Conservation (phyloP, 2,888 invertebrate genomes). For the Epinotia ramella region DNA sequence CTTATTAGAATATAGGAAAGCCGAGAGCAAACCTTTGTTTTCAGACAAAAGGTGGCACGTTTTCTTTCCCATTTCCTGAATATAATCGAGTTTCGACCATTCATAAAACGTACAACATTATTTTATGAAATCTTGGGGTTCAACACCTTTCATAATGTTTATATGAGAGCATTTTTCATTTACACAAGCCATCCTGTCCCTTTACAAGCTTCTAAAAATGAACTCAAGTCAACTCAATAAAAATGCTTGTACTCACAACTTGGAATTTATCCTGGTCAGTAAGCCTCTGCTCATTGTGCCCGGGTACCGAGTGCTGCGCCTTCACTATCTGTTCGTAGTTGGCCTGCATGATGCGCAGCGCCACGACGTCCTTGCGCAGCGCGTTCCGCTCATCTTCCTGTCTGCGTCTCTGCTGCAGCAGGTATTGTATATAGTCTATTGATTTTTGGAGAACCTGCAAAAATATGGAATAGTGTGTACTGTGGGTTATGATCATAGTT, state of each 20-base stretch:
- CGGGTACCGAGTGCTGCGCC: conserved; percentile 96
- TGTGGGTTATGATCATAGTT: neutral
- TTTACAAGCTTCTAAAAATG: neutral
- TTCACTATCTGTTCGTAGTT: conserved; percentile 99
- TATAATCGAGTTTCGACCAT: neutral
- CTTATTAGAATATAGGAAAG: neutral
- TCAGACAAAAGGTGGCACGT: neutral
- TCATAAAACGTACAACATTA: neutral
- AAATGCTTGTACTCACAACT: conserved; percentile 88
- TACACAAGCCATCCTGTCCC: neutral
- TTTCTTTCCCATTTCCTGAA: neutral
- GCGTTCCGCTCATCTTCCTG: conserved; percentile 98
- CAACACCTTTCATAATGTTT: too few relatives aligned
- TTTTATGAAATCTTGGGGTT: neutral
- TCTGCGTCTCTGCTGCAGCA: conserved; percentile 95
- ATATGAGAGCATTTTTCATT: neutral
- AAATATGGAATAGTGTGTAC: neutral
- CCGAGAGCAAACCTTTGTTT: neutral
- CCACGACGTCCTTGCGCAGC: conserved; percentile 95
- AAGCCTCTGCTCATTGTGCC: conserved; percentile 94
- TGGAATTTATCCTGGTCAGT: conserved; percentile 98
- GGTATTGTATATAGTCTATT: conserved; percentile 96
- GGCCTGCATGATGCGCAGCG: conserved; percentile 96
- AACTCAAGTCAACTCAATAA: neutral
- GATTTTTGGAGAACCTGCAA: conserved; percentile 94